Evolutionary conservation across 1,140 invertebrate genomes (phyloP).

Genomic region (Calliphora vicina): DNA sequence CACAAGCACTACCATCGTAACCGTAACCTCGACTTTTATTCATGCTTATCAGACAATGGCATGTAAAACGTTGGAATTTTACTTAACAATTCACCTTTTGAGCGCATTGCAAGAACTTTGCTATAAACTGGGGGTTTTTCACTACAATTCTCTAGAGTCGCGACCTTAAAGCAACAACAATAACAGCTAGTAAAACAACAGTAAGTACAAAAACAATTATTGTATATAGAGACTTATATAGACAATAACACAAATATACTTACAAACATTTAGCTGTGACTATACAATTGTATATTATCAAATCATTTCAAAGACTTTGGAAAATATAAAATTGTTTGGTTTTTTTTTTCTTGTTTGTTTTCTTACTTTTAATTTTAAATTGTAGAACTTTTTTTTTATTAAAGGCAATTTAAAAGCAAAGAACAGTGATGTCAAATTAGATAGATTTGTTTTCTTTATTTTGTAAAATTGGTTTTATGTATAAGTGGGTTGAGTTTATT

Average conservation of each 20-base stretch:
- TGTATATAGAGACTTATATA: not conserved
- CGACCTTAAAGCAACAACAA: not conserved
- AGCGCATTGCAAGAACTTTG: not conserved
- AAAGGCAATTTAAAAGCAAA: not conserved
- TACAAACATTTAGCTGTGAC: not conserved
- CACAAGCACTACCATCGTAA: not conserved
- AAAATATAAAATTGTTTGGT: not conserved
- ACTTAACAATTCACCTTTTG: not conserved
- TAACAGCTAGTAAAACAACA: not conserved
- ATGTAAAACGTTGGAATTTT: slow-evolving; percentile 1
- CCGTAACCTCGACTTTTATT: not conserved
- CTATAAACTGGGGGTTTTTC: not conserved
- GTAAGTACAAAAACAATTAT: not conserved
- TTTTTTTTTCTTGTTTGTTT: not conserved
- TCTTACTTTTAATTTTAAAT: not conserved
- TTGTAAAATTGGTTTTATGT: no score
- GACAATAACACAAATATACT: not conserved
- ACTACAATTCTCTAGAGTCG: not conserved
- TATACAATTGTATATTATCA: not conserved
- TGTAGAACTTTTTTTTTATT: not conserved
- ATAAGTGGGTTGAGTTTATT: no score
- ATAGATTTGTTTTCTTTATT: no score
- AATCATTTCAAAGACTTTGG: not conserved
- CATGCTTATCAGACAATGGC: not conserved
- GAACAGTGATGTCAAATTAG: no score